Base-by-base conservation (phyloP, 2,113 vertebrate genomes). In the Alligator mississippiensis region DNA sequence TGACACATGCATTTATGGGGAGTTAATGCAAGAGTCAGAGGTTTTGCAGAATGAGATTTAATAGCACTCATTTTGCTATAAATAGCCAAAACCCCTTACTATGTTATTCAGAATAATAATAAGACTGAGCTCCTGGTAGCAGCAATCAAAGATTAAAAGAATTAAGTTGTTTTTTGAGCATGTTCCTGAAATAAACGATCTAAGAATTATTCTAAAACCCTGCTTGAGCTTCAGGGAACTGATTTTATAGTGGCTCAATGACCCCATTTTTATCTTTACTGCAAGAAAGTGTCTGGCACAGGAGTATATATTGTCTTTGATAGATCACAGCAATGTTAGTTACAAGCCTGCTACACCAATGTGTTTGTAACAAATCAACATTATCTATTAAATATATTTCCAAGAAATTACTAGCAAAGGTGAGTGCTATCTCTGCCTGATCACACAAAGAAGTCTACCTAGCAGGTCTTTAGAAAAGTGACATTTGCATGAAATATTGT, bases 171-270 rank as follows among this genome's bases (percentile, higher is more conserved):
- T 38, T 90, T 47, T 11, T 79, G 72, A 66, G 24, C 47, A 81
- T 12, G 24, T 86, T 89, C 57, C 74, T 38, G 62, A 93, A 85
- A 89, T 87, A 82, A 87, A 93, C 88, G 30, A 83, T 21, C 59
- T 70, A 80, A 59, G 38, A 86, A 74, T 18, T 59, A 66, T 70
- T 68, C 78, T 30, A 89, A 85, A 89, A 15, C 6, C 1, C 2
- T 55, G 58, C 15, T 14, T 58, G 47, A 89, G 61, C 82, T 22
- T 58, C 38, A 85, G 22, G 27, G 87, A 90, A 89, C 75, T 59
- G 85, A 80, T 83, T 38, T 7, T 5, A 2, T 3, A 11, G 57
- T 19, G 62, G 30, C 19, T 70, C 19, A 70, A 87, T 11, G 21
- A 25, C 38, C 3, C 25, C 59, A 30, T 30, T 64, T 54, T 84